Evolutionary conservation across 2,797 vertebrate genomes (phyloP), one percentile per base, ranked within the genome.

Genomic region (Poecile montanus): DNA sequence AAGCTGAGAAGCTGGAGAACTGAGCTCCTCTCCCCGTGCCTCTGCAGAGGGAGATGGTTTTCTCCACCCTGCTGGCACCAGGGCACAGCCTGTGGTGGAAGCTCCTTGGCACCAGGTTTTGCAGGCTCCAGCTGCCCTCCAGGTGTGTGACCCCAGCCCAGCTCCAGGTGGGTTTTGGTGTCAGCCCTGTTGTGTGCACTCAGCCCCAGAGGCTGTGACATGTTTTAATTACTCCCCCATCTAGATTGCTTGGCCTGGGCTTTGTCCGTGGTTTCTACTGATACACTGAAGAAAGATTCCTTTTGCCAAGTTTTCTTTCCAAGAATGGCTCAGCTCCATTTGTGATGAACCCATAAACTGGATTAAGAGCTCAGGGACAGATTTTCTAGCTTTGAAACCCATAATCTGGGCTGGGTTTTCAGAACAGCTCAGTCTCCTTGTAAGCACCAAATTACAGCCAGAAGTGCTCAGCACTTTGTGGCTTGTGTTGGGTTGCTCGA

Each of bases 291-390:
- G 82, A 68, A 72, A 26, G 53, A 9, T 22, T n/a, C 58, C 48
- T 89, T 77, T 77, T 32, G 80, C 84, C 90, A 71, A 85, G 30
- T 63, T 86, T 82, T 60, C 57, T 57, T 95, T 93, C 92, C 54
- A 93, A 80, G 90, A 85, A 94, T 67, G 86, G 71, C 86, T 91
- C 44, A 9, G 53, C 34, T 88, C 67, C 80, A n/a, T 63, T 93
- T 1, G 0, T 65, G 83, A 74, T 34, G 86, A 95, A 51, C 42
- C 53, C 81, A 32, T 42, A 76, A 90, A 82, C 57, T 67, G 57
- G 77, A 85, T 91, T 94, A 89, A 92, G 71, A 79, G 63, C 80
- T 85, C 88, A 91, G 58, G 58, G 40, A 51, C 58, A 67, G 93
- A 78, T 86, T 94, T 89, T 47, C 40, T 29, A 10, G 58, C 38